A percentile compares a stretch with the other conserved stretches of the same genome.
Conservation (phyloP, 2,888 invertebrate genomes). For the Acrobasis repandana region DNA sequence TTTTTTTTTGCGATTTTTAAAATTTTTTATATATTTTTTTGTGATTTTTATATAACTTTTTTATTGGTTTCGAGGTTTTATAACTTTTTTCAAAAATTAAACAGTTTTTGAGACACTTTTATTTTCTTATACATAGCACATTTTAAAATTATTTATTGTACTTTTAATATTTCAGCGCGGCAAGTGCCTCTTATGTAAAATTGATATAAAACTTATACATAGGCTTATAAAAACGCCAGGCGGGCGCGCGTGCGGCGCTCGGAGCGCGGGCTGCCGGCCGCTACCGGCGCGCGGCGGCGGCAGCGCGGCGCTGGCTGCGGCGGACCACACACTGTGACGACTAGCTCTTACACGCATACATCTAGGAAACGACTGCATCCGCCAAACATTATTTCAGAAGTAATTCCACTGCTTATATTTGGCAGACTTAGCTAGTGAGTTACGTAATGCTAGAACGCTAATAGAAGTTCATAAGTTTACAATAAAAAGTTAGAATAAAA, state of each 20-base stretch:
- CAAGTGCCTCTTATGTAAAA: conserved; percentile 74
- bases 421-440: conserved; percentile 7
- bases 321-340: neutral
- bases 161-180: conserved; percentile 67
- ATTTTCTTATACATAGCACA: conserved; percentile 72
- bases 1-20: conserved; percentile 47
- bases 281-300: conserved; percentile 32
- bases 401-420: conserved; percentile 14
- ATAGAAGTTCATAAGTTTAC: conserved; percentile 14
- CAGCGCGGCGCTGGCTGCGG: neutral
- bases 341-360: neutral
- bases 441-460: neutral
- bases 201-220: conserved; percentile 75
- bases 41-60: conserved; percentile 52
- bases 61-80: conserved; percentile 56
- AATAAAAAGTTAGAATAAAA: conserved; percentile 16
- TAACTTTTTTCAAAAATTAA: conserved; percentile 65
- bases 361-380: neutral
- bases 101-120: conserved; percentile 72
- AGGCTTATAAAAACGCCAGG: conserved; percentile 60
- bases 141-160: conserved; percentile 77
- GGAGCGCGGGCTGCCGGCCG: conserved; percentile 28
- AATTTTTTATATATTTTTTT: conserved; percentile 50
- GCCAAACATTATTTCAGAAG: conserved; percentile 20
- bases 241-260: conserved; percentile 36